These are phyloP conservation scores for Cyphomyrus discorhynchus DNA, from an alignment of 2,113 vertebrate genomes.

Conservation along the genomic window DNA sequence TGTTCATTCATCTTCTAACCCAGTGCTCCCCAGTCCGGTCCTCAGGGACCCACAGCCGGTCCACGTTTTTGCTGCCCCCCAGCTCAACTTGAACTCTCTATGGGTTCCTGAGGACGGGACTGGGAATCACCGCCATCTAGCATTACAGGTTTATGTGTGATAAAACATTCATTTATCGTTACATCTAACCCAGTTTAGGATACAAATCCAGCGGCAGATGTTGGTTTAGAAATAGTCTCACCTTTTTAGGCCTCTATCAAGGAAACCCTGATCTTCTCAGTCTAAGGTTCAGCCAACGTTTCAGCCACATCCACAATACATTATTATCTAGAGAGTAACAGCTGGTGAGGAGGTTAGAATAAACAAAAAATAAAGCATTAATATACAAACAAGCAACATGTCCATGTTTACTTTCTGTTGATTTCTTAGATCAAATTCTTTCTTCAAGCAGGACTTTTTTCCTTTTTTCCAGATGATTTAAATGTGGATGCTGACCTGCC, in stretches of 20 bases:
- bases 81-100: too few relatives aligned
- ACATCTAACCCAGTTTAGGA: not conserved
- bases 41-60: too few relatives aligned
- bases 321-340: not conserved
- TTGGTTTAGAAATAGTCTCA: not conserved
- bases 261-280: not conserved
- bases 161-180: not conserved
- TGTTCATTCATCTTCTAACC: not conserved
- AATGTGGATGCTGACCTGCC: constrained; percentile 22
- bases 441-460: not conserved
- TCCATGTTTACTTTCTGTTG: not conserved
- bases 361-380: not conserved
- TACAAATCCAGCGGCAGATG: not conserved
- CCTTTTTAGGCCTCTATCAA: not conserved
- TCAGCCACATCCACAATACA: not conserved
- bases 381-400: not conserved
- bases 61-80: too few relatives aligned
- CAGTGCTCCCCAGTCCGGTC: too few relatives aligned
- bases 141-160: not conserved
- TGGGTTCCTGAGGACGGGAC: too few relatives aligned
- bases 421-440: not conserved
- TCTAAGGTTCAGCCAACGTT: not conserved
- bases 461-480: not conserved
- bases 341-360: not conserved
- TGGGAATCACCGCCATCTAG: not conserved